Conservation (phyloP, 2,888 invertebrate genomes). For the Amblyjoppa fuscipennis region DNA sequence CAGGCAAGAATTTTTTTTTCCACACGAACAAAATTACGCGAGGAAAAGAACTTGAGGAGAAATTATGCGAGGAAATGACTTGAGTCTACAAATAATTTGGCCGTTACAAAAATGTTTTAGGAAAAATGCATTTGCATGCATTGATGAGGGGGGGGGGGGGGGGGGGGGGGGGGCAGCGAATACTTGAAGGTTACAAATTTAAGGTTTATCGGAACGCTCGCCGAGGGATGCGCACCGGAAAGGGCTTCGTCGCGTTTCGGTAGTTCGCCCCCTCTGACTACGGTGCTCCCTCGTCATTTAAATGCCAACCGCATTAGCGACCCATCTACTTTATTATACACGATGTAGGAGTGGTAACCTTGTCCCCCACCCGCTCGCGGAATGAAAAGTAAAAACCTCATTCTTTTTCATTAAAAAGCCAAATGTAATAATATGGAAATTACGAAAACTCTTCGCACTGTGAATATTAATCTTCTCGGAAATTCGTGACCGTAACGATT, state of each 20-base stretch:
- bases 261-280: conserved; percentile 71
- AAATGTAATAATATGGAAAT: background rate
- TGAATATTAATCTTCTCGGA: conserved; percentile 13
- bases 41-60: background rate
- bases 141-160: background rate
- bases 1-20: background rate
- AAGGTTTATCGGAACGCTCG: conserved; percentile 48
- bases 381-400: background rate
- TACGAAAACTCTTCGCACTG: background rate
- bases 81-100: conserved; percentile 22
- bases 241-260: conserved; percentile 75
- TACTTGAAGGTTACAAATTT: conserved; percentile 62
- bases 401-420: background rate
- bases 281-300: conserved; percentile 78
- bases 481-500: conserved; percentile 17
- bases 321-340: conserved; percentile 39
- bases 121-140: conserved; percentile 48
- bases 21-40: background rate
- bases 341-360: background rate
- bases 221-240: conserved; percentile 56
- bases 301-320: conserved; percentile 77
- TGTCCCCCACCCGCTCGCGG: background rate
- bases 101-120: conserved; percentile 12
- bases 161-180: conserved; percentile 4
- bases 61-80: background rate